Evolutionary conservation across 2,797 vertebrate species (phyloP), one percentile per base, ranked within the genome.

Genomic region (Peromyscus nudipes): DNA sequence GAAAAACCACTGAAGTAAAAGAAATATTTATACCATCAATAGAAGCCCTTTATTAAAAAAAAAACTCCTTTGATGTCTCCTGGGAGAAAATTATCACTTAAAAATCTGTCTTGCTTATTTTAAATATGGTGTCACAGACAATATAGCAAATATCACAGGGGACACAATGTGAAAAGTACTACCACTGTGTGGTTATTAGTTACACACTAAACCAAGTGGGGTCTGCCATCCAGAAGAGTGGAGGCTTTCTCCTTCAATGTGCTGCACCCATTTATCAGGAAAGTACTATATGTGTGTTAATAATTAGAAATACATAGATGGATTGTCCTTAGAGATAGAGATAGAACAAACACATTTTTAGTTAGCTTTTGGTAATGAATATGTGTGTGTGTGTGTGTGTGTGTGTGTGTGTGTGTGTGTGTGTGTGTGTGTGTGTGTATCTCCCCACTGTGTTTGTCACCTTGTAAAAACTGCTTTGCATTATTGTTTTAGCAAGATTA

Each of bases 21-120:
- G 12, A 93, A 73, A 80, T 13, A 86, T 95, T 92, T 62, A 91
- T 34, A n/a, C 6, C 25, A 49, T n/a, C 52, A n/a, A 69, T 49
- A 71, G 2, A 84, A 96, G 55, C 4, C 67, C 71, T 89, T 73
- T 96, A 43, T 94, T 67, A 95, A 90, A 97, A 89, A 73, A 97
- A 89, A 73, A 1, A 91, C 85, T 82, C 5, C 43, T 92, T 85
- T 93, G 31, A 64, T 82, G 25, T 17, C 69, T 95, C 69, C 4
- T 85, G 49, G 34, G 34, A 87, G 34, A 94, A 96, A 71, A 84
- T 82, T 94, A 88, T 93, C 73, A 95, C 49, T 37, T 87, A 91
- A 94, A 96, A 92, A 67, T 34, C 92, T 43, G 4, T 90, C 80
- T 93, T 46, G 1, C n/a, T 95, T 29, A 37, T 79, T 79, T 75